Evolutionary conservation across 1,140 invertebrate species (phyloP), one percentile per base, ranked within the genome.

Genomic region (Psilanteris sp.): DNA sequence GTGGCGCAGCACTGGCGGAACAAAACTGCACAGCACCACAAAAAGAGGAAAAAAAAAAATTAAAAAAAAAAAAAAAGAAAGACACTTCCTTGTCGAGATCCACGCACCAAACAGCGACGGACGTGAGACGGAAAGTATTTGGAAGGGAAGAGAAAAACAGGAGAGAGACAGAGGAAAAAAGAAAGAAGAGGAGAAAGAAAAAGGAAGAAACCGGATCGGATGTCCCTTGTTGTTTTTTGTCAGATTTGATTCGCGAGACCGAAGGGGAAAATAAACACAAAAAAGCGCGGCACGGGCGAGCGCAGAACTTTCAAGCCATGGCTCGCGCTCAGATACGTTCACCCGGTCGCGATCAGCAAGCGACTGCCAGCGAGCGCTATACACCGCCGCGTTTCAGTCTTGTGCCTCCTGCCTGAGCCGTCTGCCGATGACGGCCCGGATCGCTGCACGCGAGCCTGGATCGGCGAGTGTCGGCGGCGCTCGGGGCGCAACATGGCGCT

Each of bases 291-390:
- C 46, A 57, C 71, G 67, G 71, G 59, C 41, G 37, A 50, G 67
- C 68, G 50, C 77, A 24, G 14, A 43, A 55, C 59, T 64, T 46
- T 82, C 67, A 81, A 64, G 81, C 79, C 81, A 84, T 84, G 73
- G 74, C 73, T 81, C 74, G 55, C 78, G 68, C 62, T 43, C 59
- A 22, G 14, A 74, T 62, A 81, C 61, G 48, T 79, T 61, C 7
- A 82, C 80, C 76, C 84, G 83, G 82, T 85, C 84, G 84, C 85
- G 83, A 80, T 84, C 85, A 83, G 77, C 79, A 80, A 79, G 82
- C 83, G 81, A 87, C 84, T 86, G 75, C 44, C 77, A 67, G 78
- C 48, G 46, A 52, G 43, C 43, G 7, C 29, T 11, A 10, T 24
- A 22, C 50, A 32, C 52, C 52, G 37, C 37, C 52, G 37, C 52